Base-by-base conservation (phyloP, 2,797 vertebrate genomes). In the Lateolabrax maculatus region DNA sequence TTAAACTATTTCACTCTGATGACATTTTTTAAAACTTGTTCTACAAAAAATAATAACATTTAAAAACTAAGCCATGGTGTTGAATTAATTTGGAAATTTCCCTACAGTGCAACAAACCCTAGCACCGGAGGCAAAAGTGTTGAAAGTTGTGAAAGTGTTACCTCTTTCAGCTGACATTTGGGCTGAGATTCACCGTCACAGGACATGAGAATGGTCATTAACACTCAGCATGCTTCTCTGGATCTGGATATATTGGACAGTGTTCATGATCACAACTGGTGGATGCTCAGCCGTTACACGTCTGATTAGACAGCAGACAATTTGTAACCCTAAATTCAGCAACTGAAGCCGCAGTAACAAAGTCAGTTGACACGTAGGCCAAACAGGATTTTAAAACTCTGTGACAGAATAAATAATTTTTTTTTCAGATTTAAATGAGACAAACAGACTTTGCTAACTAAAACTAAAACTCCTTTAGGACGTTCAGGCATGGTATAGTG, bases 141-240 rank as follows among this genome's bases (percentile, higher is more conserved):
- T n/a, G n/a, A n/a, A n/a, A n/a, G n/a, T n/a, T n/a, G 43, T 46
- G 3, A 25, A 15, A 49, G 67, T 21, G n/a, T 63, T 19, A 41
- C 44, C 29, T 53, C 6, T 43, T 69, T 52, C 27, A 16, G 51
- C 37, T 80, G 39, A 60, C 52, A 60, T 52, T 75, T 49, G 3
- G 34, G 2, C 48, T 44, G 51, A 65, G 53, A 72, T 46, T 25
- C 16, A 65, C 55, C 25, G 41, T 53, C 29, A 41, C 36, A 43
- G 48, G 29, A 51, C 49, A 34, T 12, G 27, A 48, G 61, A 34
- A 21, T 16, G n/a, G 21, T 65, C 23, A 37, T 64, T 48, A 39
- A 12, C 41, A 31, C 31, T 13, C 29, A 25, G 25, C 23, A 9
- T 52, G 11, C 52, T 25, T 16, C 27, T 41, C 60, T 63, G 67